Conservation (phyloP, 2,113 vertebrate species). For the Ancistrus triradiatus region DNA sequence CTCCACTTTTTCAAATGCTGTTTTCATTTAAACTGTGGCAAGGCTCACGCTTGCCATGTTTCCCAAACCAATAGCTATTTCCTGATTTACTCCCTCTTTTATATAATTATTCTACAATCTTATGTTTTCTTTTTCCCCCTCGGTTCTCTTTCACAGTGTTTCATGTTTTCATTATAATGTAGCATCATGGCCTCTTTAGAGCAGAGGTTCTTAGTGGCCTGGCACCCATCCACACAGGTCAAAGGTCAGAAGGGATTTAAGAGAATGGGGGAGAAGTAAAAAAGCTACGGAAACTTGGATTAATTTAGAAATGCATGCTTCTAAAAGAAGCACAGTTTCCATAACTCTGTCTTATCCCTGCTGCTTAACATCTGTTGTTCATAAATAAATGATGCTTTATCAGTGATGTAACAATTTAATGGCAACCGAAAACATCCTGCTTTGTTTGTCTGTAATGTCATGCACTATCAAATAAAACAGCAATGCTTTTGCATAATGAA, state of each 20-base stretch:
- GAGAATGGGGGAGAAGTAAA: conserved; percentile 5
- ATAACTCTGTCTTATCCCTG: conserved; percentile 10
- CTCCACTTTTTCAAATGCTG: conserved; percentile 49
- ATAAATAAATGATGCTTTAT: not conserved
- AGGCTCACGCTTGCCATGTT: conserved; percentile 58
- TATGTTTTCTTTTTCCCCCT: conserved; percentile 36
- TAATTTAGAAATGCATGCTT: conserved; percentile 19
- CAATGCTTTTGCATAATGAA: no score
- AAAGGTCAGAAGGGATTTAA: conserved; percentile 45
- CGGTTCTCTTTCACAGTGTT: conserved; percentile 43
- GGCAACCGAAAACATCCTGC: not conserved
- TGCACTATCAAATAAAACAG: no score
- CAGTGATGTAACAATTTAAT: not conserved
- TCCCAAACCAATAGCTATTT: conserved; percentile 73
- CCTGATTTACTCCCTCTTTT: conserved; percentile 71
- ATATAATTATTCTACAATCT: conserved; percentile 69
- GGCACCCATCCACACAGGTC: conserved; percentile 35
- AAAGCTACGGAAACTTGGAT: not conserved
- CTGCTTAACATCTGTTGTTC: not conserved
- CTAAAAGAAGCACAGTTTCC: not conserved
- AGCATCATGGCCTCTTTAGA: conserved; percentile 60
- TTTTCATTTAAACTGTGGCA: conserved; percentile 70
- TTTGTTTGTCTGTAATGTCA: no score
- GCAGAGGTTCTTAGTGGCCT: conserved; percentile 42
- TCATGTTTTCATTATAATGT: conserved; percentile 54